These are phyloP conservation scores for Ctena decussata DNA, from an alignment of 2,888 invertebrate genomes.

Conservation along the genomic window DNA sequence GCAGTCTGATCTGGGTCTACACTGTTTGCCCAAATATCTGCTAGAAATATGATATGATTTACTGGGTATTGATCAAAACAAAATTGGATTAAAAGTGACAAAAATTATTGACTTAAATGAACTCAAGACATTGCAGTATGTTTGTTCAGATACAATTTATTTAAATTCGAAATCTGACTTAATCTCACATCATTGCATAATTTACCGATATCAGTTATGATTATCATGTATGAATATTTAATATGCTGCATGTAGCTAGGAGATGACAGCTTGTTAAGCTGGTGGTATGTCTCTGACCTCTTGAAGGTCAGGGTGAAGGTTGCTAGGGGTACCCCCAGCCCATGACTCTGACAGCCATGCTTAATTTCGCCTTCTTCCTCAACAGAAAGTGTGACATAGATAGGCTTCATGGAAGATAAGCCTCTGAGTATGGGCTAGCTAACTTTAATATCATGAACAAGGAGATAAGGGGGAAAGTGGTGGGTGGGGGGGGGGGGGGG, in stretches of 20 bases:
- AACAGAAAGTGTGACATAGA: too few relatives aligned
- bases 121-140: background rate
- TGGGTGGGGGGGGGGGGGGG: too few relatives aligned
- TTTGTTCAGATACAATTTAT: background rate
- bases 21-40: too few relatives aligned
- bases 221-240: background rate
- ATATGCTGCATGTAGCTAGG: background rate
- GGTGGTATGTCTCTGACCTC: background rate
- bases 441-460: too few relatives aligned
- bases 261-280: background rate
- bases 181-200: background rate
- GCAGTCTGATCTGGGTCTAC: too few relatives aligned
- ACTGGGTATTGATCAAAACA: background rate
- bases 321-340: too few relatives aligned
- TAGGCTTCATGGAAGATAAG: too few relatives aligned
- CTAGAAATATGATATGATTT: too few relatives aligned
- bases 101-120: conserved; percentile 4
- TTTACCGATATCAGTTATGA: background rate
- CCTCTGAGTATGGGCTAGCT: too few relatives aligned
- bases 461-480: too few relatives aligned
- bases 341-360: too few relatives aligned
- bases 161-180: background rate
- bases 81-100: conserved; percentile 1
- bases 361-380: too few relatives aligned
- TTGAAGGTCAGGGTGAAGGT: background rate